A percentile compares a stretch with the other conserved stretches of the same genome.
Conservation (phyloP, 2,113 vertebrate species). For the Rousettus leschenaultii region DNA sequence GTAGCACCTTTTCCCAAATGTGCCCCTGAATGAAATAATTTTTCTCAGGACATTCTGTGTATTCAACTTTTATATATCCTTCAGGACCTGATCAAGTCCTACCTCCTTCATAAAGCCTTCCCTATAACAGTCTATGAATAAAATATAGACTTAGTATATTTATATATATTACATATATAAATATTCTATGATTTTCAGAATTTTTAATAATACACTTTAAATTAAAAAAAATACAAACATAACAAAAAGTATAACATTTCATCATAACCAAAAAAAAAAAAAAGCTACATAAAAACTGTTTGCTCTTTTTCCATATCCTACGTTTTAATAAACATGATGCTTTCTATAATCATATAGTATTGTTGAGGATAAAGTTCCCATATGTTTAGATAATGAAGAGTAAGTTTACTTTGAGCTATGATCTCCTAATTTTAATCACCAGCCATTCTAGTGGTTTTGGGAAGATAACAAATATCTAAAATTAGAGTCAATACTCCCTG, state of each 20-base stretch:
- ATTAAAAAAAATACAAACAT: neutral
- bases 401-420: constrained; percentile 14
- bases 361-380: neutral
- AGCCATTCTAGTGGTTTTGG: neutral
- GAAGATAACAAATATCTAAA: constrained; percentile 4
- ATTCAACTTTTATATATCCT: neutral
- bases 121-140: neutral
- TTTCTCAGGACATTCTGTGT: neutral
- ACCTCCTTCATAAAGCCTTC: neutral
- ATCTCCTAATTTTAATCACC: constrained; percentile 38
- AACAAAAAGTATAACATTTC: neutral
- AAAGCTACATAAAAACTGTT: neutral
- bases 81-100: neutral
- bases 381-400: neutral
- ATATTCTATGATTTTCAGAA: neutral
- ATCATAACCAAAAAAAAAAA: neutral
- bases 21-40: neutral
- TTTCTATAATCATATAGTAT: constrained; percentile 12
- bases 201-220: neutral
- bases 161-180: neutral
- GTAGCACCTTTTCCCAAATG: neutral
- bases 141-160: neutral
- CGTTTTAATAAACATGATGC: constrained; percentile 13
- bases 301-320: neutral
- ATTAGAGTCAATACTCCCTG: constrained; percentile 11